A percentile compares a stretch with the other conserved stretches of the same genome.
Conservation (phyloP, 1,140 invertebrate genomes). For the Psix sp. region DNA sequence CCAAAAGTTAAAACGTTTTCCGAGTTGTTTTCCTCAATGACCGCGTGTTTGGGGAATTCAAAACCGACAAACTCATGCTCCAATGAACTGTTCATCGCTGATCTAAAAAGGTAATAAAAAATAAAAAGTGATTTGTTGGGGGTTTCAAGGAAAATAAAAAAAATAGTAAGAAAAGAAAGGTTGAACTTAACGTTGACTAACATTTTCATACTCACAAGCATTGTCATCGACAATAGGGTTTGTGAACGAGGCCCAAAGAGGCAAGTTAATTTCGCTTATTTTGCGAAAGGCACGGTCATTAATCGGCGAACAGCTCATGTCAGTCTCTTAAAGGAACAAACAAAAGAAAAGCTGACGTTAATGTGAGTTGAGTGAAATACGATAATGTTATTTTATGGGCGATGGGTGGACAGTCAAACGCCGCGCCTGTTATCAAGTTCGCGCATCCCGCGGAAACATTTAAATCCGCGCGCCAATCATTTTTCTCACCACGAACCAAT, state of each 20-base stretch:
- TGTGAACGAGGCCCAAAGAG: constrained; percentile 30
- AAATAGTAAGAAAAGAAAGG: constrained; percentile 4
- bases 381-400: too few relatives aligned
- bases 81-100: constrained; percentile 76
- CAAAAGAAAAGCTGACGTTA: constrained; percentile 7
- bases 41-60: constrained; percentile 63
- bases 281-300: constrained; percentile 25
- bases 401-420: too few relatives aligned
- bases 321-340: constrained; percentile 35
- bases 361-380: too few relatives aligned
- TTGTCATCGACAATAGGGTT: constrained; percentile 43
- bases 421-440: not conserved
- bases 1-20: constrained; percentile 66
- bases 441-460: constrained; percentile 33
- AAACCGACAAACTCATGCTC: constrained; percentile 73
- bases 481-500: constrained; percentile 39
- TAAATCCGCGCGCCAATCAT: constrained; percentile 45
- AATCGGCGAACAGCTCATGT: constrained; percentile 34
- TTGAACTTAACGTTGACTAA: constrained; percentile 21
- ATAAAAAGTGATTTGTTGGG: not conserved
- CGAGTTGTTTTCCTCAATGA: constrained; percentile 38
- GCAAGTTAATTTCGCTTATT: constrained; percentile 19
- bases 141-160: constrained; percentile 7
- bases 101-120: constrained; percentile 61
- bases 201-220: constrained; percentile 59